Evolutionary conservation across 2,797 vertebrate genomes (phyloP).

Genomic region (Momotus momota): DNA sequence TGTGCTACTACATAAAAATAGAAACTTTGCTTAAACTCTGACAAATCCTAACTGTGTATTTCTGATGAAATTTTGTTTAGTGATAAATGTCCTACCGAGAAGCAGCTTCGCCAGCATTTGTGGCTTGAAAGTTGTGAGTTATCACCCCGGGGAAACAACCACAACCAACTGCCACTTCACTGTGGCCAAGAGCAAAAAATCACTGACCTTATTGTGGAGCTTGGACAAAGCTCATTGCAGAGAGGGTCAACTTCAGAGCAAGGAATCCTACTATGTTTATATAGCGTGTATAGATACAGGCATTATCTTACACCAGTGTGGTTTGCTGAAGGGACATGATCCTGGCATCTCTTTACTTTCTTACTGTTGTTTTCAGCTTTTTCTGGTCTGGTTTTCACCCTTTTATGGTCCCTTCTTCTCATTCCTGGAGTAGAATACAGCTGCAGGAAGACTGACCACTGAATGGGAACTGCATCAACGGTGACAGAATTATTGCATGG

Average conservation of each 20-base stretch:
- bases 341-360: neutral
- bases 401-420: neutral
- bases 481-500: neutral
- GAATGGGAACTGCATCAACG: neutral
- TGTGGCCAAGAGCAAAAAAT: neutral
- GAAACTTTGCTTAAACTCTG: neutral
- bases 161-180: neutral
- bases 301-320: neutral
- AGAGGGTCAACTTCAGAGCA: neutral
- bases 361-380: neutral
- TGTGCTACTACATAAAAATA: neutral
- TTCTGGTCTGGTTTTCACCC: neutral
- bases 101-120: neutral
- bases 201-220: neutral
- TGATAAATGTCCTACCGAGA: neutral
- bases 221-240: rapidly evolving
- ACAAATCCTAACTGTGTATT: neutral
- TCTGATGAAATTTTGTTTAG: neutral
- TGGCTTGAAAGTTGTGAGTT: neutral
- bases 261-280: neutral
- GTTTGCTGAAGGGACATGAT: neutral
- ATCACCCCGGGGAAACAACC: neutral
- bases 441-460: neutral
- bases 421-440: neutral
- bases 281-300: neutral